A percentile compares a stretch with the other conserved stretches of the same genome.
These are phyloP conservation scores for Lophura nycthemera DNA, from an alignment of 2,113 vertebrate genomes.

Conservation along the genomic window DNA sequence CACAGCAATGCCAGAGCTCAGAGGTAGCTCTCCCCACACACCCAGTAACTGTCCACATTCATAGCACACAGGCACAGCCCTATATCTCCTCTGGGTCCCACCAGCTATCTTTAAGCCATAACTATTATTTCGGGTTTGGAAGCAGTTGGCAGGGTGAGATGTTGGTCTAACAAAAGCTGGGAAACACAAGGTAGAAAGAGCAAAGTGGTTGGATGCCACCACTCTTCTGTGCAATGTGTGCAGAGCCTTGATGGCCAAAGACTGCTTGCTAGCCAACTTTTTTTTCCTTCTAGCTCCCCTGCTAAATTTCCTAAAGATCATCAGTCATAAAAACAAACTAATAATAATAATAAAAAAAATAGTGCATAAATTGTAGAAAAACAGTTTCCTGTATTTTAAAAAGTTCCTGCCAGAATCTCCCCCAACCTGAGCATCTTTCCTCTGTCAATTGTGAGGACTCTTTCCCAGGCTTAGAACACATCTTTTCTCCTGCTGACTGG, in stretches of 20 bases:
- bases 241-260: background rate
- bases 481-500: background rate
- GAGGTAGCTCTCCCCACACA: background rate
- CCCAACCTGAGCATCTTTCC: background rate
- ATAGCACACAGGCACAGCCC: accelerated
- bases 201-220: background rate
- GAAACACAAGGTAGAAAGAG: background rate
- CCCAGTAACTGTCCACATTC: background rate
- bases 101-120: background rate
- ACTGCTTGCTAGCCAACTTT: background rate
- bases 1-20: background rate
- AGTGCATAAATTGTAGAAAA: conserved; percentile 17
- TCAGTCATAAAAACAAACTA: background rate
- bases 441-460: background rate
- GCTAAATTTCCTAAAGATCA: background rate
- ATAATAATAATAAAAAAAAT: background rate
- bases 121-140: background rate
- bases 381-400: background rate
- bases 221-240: background rate
- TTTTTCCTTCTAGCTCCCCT: background rate
- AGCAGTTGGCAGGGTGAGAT: background rate
- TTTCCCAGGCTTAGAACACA: background rate
- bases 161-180: background rate
- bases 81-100: background rate
- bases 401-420: background rate